Evolutionary conservation across 1,140 invertebrate species (phyloP).

Genomic region (Polyergus mexicanus): DNA sequence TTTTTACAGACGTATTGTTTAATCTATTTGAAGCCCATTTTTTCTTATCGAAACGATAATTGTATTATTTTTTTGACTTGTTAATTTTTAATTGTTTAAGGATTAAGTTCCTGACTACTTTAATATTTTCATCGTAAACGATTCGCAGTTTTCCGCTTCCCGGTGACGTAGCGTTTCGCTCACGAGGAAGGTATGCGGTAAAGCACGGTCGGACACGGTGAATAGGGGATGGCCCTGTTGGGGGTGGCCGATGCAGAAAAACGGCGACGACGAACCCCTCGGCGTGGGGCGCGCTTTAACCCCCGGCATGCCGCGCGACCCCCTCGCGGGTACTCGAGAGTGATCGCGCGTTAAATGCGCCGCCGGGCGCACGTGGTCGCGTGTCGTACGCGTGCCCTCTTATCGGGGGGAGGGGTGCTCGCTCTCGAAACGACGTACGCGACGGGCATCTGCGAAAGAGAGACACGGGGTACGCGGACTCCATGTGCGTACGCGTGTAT

Average conservation of each 20-base stretch:
- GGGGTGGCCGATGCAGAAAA: slow-evolving; percentile 43
- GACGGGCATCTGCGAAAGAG: slow-evolving; percentile 60
- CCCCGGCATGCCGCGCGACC: slow-evolving; percentile 48
- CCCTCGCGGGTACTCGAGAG: slow-evolving; percentile 83
- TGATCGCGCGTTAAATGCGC: slow-evolving; percentile 86
- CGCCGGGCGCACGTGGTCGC: slow-evolving; percentile 82
- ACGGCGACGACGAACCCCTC: slow-evolving; percentile 17
- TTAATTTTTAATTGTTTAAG: slow-evolving; percentile 16
- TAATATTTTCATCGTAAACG: not conserved
- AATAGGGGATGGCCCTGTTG: slow-evolving; percentile 9
- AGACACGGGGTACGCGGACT: slow-evolving; percentile 58
- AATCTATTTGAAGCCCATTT: not conserved
- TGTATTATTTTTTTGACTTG: not conserved
- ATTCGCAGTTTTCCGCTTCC: slow-evolving; percentile 28
- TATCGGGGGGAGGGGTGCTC: slow-evolving; percentile 2
- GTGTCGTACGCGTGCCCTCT: slow-evolving; percentile 83
- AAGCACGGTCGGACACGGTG: not conserved
- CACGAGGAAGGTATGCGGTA: slow-evolving; percentile 5
- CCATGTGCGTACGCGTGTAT: not conserved
- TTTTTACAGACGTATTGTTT: not conserved
- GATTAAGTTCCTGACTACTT: not conserved
- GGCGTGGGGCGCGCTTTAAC: slow-evolving; percentile 49
- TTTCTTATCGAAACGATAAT: not conserved
- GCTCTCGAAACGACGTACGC: slow-evolving; percentile 53
- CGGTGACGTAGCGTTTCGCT: not conserved